These are phyloP conservation scores for Dastarcus helophoroides DNA, from an alignment of 2,888 invertebrate species.

Conservation along the genomic window DNA sequence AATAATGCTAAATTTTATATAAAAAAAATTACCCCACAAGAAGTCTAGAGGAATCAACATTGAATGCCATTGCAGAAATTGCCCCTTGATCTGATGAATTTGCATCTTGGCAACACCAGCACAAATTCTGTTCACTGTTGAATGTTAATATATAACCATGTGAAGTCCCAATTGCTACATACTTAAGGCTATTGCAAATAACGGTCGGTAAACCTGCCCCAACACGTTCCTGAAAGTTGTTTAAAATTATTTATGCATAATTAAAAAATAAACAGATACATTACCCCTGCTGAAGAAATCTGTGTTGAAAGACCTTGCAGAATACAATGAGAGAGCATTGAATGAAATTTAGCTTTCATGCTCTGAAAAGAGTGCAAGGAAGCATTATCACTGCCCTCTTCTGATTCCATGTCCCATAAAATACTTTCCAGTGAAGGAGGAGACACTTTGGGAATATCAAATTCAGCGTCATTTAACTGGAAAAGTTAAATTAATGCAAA, in stretches of 20 bases:
- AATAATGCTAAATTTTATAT: conserved; percentile 2
- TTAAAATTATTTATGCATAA: neutral
- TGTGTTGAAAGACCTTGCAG: conserved; percentile 85
- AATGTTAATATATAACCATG: conserved; percentile 85
- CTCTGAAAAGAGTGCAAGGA: conserved; percentile 43
- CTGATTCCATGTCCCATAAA: conserved; percentile 60
- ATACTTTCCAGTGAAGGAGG: conserved; percentile 73
- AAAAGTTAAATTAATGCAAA: conserved; percentile 20
- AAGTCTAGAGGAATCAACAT: conserved; percentile 74
- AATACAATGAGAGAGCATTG: conserved; percentile 65
- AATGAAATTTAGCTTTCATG: conserved; percentile 41
- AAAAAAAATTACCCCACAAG: conserved; percentile 60
- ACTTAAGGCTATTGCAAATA: conserved; percentile 60
- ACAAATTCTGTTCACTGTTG: conserved; percentile 73
- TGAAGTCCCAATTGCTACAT: conserved; percentile 87
- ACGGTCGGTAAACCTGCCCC: conserved; percentile 83
- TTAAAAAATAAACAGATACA: conserved; percentile 6
- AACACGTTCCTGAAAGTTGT: conserved; percentile 60
- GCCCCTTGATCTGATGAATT: conserved; percentile 61
- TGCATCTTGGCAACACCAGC: conserved; percentile 74
- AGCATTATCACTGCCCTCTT: conserved; percentile 47
- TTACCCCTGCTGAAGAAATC: conserved; percentile 72
- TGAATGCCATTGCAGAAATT: conserved; percentile 74
- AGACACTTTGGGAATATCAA: conserved; percentile 62
- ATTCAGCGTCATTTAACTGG: conserved; percentile 71